Evolutionary conservation across 2,113 vertebrate species (phyloP), one percentile per base, ranked within the genome.

Genomic region (Opisthocomus hoazin): DNA sequence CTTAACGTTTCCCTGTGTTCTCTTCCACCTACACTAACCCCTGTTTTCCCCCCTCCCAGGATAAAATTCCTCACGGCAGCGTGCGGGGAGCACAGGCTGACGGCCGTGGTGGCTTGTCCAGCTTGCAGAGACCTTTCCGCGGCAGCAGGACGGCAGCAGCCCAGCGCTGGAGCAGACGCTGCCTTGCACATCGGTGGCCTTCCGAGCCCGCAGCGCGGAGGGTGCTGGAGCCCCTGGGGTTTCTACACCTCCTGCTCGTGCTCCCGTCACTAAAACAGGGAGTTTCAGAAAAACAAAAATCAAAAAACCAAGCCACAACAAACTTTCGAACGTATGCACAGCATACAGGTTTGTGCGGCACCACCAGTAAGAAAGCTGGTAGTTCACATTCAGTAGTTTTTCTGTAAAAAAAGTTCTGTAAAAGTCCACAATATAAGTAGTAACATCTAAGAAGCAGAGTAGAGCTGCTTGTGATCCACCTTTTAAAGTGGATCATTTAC

Each of bases 21-120:
- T 54, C 12, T 41, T 51, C 37, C 23, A 32, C 6, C 56, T 43
- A 63, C 27, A 15, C 12, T 26, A 6, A 19, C 22, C 18, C 3
- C 11, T 27, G 17, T 9, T 10, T 4, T 4, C 2, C 4, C 16
- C 29, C 19, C 1, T 15, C 8, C 34, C 20, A 9, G 3, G 45
- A 37, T 24, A 20, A 27, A 60, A 23, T 5, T 39, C 53, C 69
- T 51, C 26, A 45, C 11, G 51, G 58, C 19, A 23, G 17, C 0
- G 5, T 5, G 11, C 4, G 29, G 39, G 26, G 60, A 87, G 58
- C 6, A 27, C 22, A 13, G 46, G 37, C 30, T 0, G 5, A 76
- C 0, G 9, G 75, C 24, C 27, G 50, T 0, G 3, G 18, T 0
- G 0, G 12, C 64, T 69, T 3, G 11, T 63, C 34, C 84, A 54